Base-by-base conservation (phyloP, 2,113 vertebrate species). In the Labrus mixtus region DNA sequence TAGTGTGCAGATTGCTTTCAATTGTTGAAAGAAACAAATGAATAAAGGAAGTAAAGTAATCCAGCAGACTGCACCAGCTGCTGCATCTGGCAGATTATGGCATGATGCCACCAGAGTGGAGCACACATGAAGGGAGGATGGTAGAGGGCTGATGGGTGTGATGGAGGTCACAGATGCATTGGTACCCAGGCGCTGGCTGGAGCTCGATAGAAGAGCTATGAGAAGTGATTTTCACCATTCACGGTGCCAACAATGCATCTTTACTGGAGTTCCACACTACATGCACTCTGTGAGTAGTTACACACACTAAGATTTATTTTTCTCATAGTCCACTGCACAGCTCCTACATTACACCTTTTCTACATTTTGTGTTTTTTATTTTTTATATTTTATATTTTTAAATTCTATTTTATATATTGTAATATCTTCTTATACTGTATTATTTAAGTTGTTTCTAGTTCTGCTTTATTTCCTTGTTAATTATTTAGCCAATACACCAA, bases 141-240 rank as follows among this genome's bases (percentile, higher is more conserved):
- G 73, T 64, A 58, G 8, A 54, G 76, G 64, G 55, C 72, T 90
- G 79, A 79, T 87, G 82, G 74, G 73, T 79, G 81, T 76, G 66
- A 77, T 79, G 67, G 79, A 73, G 79, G 78, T 58, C 72, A 81
- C 82, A 57, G 92, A 82, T 89, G 76, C 87, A 82, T 89, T 88
- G 87, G 90, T 71, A 88, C 90, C 87, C 76, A 84, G 76, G 55
- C 67, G 78, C 70, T 79, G 62, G 65, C 78, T 62, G 85, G 86
- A 58, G 65, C 67, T 78, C 45, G n/a, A n/a, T 43, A 11, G 54
- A 76, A 69, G 73, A 77, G 70, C 73, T 48, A 41, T 29, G 43
- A 82, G 79, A 20, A 48, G 65, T 79, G 77, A 84, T 84, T 60
- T 70, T 46, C 65, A 70, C 71, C 67, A 22, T 70, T 77, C 55